Percentiles rank a stretch among this genome's conserved stretches.
phyloP scores from a whole-genome alignment of 2,888 invertebrate genomes.

The Ophion ellenae region DNA sequence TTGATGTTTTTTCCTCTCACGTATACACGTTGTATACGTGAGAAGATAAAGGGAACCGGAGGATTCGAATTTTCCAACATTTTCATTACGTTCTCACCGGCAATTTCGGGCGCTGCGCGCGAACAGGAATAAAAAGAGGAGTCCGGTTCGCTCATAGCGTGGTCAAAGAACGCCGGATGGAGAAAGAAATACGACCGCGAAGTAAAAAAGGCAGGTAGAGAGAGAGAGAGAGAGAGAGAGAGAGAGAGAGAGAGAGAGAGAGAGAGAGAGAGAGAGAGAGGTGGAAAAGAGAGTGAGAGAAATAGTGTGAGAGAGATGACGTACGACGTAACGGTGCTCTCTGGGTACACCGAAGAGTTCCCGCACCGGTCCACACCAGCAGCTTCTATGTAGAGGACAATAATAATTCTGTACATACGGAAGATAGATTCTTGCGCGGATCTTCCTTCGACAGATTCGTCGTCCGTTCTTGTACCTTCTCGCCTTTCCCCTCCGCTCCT shows the following conservation, averaged over 20 bases:
- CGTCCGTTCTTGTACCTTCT: constrained; percentile 44
- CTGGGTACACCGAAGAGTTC: constrained; percentile 44
- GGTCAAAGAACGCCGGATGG: constrained; percentile 52
- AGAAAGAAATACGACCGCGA: constrained; percentile 51
- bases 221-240: constrained; percentile 32
- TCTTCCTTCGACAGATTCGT: constrained; percentile 30
- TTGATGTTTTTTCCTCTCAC: too few species aligned
- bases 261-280: constrained; percentile 20
- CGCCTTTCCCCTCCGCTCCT: constrained; percentile 32
- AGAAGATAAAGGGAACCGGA: constrained; percentile 16
- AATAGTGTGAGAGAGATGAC: neutral
- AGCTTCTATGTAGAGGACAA: constrained; percentile 5
- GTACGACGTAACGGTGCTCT: constrained; percentile 58
- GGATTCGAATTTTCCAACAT: constrained; percentile 43
- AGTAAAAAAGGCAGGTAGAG: constrained; percentile 49
- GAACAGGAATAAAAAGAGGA: constrained; percentile 15
- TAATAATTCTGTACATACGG: constrained; percentile 24
- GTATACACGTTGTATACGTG: neutral
- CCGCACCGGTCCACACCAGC: constrained; percentile 56
- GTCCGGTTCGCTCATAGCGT: constrained; percentile 21
- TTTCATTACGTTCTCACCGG: constrained; percentile 48
- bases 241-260: constrained; percentile 28
- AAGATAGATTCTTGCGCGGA: constrained; percentile 36
- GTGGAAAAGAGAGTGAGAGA: neutral
- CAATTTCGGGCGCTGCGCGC: constrained; percentile 53